phyloP scores from a whole-genome alignment of 30 jellyfish, hydroid and myxozoan species.

The Turritopsis rubra region DNA sequence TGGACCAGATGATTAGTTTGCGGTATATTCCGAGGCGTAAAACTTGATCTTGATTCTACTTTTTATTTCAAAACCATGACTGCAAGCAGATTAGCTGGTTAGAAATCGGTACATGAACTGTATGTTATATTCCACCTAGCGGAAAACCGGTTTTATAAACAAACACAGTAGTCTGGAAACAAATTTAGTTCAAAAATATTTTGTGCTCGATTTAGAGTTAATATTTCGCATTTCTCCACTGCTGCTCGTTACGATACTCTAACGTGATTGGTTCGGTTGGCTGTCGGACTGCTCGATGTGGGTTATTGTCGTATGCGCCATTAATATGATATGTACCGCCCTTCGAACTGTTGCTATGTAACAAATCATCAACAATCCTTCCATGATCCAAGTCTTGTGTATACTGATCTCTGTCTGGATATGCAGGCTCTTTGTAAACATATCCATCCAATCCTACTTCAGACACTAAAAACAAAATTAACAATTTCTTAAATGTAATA shows the following conservation, averaged over 20 bases:
- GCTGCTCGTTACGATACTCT: slow-evolving; percentile 11
- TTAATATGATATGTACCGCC: not conserved
- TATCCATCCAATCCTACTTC: slow-evolving; percentile 60
- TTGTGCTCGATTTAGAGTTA: not conserved
- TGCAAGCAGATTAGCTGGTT: too few species aligned
- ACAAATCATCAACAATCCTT: slow-evolving; percentile 4
- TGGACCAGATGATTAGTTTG: too few species aligned
- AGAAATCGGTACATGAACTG: too few species aligned
- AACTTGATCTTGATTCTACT: too few species aligned
- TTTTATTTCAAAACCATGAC: too few species aligned
- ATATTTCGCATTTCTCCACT: slow-evolving; percentile 1
- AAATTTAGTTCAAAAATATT: too few species aligned
- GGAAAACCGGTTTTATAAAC: too few species aligned
- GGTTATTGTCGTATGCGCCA: not conserved
- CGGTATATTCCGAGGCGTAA: too few species aligned
- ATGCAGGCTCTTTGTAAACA: slow-evolving; percentile 93
- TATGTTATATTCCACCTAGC: too few species aligned
- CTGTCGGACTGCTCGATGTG: not conserved
- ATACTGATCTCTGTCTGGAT: slow-evolving; percentile 60
- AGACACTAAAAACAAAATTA: slow-evolving; percentile 33
- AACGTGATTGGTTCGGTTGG: not conserved
- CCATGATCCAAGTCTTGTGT: slow-evolving; percentile 22
- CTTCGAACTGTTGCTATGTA: not conserved
- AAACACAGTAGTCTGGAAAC: too few species aligned
- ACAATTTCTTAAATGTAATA: too few species aligned